Evolutionary conservation across 2,888 invertebrate genomes (phyloP), one percentile per base, ranked within the genome.

Genomic region (Hirtodrosophila confusa): DNA sequence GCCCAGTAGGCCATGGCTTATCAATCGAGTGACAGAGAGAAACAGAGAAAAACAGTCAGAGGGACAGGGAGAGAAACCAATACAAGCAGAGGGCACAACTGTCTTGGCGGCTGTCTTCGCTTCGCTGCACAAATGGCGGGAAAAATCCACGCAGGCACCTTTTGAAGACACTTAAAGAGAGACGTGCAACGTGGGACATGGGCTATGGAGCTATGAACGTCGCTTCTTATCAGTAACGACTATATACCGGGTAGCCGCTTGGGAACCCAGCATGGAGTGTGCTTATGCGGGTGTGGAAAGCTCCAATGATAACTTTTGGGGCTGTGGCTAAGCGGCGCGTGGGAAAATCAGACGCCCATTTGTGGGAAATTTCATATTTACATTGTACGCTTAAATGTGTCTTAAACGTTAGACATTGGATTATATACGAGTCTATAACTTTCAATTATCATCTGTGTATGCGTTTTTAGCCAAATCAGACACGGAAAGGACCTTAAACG

Each of bases 61-160:
- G 36, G 17, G 17, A 17, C 17, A 17, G 36, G 40, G 33, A 40
- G 17, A 27, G 40, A 51, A 11, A 17, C 10, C 10, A 7, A 31
- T 31, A 31, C 31, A 43, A 39, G 6, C 23, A 17, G 27, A 27
- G 37, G 36, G 35, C 40, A 47, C 77, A 80, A 73, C 75, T 77
- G 75, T 80, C 86, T 17, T 17, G 17, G 17, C 76, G 50, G 48
- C 48, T 75, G 78, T 75, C 85, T 80, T 69, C 86, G 87, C 69
- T 83, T 80, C 82, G 87, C 39, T 85, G 85, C 65, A 69, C 87
- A 83, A 87, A 69, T 85, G 82, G 82, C 82, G 82, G 87, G 82
- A 80, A 87, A 86, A 77, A 56, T 71, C 63, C 58, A 61, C 45
- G 31, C 55, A 56, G 27, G 49, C 58, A 67, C 68, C 31, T 50